Evolutionary conservation across 2,888 invertebrate species (phyloP).

Genomic region (Selenia dentaria): DNA sequence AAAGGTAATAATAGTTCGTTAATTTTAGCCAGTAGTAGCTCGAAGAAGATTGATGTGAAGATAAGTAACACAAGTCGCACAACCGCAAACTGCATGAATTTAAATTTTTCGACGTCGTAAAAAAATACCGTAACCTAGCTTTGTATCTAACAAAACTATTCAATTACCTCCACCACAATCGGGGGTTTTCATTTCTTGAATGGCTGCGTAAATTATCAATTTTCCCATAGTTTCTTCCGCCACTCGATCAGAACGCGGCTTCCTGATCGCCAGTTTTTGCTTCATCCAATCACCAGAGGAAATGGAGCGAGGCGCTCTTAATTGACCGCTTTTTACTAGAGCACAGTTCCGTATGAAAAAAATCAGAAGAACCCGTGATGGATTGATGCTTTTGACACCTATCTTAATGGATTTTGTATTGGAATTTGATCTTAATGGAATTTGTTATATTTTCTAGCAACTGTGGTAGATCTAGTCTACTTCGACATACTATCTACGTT

Average conservation of each 20-base stretch:
- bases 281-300: slow-evolving; percentile 58
- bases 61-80: too few species aligned
- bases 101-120: too few species aligned
- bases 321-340: slow-evolving; percentile 58
- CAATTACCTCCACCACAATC: neutral
- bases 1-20: too few species aligned
- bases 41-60: too few species aligned
- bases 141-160: too few species aligned
- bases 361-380: slow-evolving; percentile 23
- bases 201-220: slow-evolving; percentile 22
- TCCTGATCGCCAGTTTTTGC: slow-evolving; percentile 63
- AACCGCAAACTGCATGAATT: too few species aligned
- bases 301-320: slow-evolving; percentile 66
- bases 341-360: slow-evolving; percentile 55
- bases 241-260: slow-evolving; percentile 57
- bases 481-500: too few species aligned
- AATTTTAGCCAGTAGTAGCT: too few species aligned
- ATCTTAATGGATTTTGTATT: too few species aligned
- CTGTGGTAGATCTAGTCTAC: neutral
- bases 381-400: slow-evolving; percentile 18
- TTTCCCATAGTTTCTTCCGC: slow-evolving; percentile 53
- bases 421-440: slow-evolving; percentile 2
- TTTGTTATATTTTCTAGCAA: neutral
- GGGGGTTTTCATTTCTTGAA: neutral
- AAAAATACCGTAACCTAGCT: too few species aligned